Evolutionary conservation across 2,888 invertebrate genomes (phyloP).

Genomic region (Cheilosia vulpina): DNA sequence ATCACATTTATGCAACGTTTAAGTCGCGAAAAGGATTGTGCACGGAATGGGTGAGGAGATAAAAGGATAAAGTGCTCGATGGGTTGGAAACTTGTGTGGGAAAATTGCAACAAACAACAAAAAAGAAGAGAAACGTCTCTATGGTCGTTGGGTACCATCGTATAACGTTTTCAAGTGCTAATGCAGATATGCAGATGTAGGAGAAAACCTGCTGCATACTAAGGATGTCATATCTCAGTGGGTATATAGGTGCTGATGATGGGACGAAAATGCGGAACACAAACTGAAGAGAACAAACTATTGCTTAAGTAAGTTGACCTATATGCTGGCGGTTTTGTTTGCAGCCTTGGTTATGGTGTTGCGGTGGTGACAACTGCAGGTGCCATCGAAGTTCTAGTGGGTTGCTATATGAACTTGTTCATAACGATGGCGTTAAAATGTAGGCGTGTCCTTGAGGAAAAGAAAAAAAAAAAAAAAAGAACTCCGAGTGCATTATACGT

Average conservation of each 20-base stretch:
- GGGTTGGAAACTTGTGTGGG: constrained; percentile 48
- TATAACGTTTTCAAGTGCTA: constrained; percentile 34
- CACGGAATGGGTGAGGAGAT: constrained; percentile 31
- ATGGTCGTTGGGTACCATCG: neutral
- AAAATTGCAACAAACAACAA: constrained; percentile 5
- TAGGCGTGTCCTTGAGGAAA: neutral
- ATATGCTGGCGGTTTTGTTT: constrained; percentile 15
- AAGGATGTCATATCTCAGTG: constrained; percentile 56
- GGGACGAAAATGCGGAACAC: neutral
- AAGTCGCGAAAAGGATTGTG: constrained; percentile 55
- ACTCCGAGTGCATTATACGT: neutral
- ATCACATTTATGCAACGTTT: constrained; percentile 71
- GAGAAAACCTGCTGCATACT: constrained; percentile 49
- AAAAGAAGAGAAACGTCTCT: no score
- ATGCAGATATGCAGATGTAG: constrained; percentile 48
- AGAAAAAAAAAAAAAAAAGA: neutral
- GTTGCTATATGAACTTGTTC: neutral
- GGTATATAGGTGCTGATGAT: neutral
- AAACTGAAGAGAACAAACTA: constrained; percentile 21
- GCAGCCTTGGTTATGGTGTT: constrained; percentile 10
- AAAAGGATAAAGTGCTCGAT: constrained; percentile 68
- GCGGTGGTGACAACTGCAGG: constrained; percentile 4
- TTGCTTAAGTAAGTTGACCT: constrained; percentile 52
- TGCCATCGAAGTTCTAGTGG: neutral
- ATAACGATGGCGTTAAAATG: neutral